Evolutionary conservation across 2,888 invertebrate genomes (phyloP).

Genomic region (Sinhomidia bicolor): DNA sequence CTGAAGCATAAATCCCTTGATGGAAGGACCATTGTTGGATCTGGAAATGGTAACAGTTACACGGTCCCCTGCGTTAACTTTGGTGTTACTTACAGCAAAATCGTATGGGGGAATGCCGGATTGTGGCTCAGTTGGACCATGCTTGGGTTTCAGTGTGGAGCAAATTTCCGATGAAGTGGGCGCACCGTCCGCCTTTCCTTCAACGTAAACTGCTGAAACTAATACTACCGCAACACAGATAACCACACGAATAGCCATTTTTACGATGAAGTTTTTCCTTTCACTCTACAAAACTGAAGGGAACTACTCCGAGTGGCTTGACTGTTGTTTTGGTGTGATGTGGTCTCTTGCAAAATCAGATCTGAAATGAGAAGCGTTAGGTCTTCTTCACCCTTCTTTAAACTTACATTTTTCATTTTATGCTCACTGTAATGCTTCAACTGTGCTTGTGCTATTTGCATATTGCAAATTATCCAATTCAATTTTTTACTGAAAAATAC

Average conservation of each 20-base stretch:
- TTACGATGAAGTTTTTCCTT: not conserved
- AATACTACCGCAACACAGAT: slow-evolving; percentile 29
- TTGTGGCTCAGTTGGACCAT: slow-evolving; percentile 60
- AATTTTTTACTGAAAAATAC: not conserved
- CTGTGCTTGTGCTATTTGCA: not conserved
- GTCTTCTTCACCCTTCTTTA: slow-evolving; percentile 59
- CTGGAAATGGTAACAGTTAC: slow-evolving; percentile 61
- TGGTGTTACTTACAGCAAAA: slow-evolving; percentile 47
- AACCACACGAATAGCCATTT: slow-evolving; percentile 13
- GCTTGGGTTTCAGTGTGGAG: slow-evolving; percentile 68
- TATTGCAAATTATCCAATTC: not conserved
- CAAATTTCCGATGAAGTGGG: slow-evolving; percentile 67
- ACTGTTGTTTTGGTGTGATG: not conserved
- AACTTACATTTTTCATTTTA: slow-evolving; percentile 21
- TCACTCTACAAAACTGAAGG: not conserved
- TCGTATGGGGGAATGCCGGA: slow-evolving; percentile 52
- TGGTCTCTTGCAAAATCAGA: slow-evolving; percentile 43
- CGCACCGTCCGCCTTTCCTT: slow-evolving; percentile 65
- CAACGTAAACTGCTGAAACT: slow-evolving; percentile 19
- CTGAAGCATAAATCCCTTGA: slow-evolving; percentile 76
- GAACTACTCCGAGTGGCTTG: not conserved
- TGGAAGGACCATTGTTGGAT: not conserved
- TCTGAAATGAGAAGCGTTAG: slow-evolving; percentile 45
- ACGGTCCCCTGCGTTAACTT: slow-evolving; percentile 58
- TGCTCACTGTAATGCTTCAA: not conserved